Conservation (phyloP, 1,140 invertebrate genomes). For the Gryllus bimaculatus region DNA sequence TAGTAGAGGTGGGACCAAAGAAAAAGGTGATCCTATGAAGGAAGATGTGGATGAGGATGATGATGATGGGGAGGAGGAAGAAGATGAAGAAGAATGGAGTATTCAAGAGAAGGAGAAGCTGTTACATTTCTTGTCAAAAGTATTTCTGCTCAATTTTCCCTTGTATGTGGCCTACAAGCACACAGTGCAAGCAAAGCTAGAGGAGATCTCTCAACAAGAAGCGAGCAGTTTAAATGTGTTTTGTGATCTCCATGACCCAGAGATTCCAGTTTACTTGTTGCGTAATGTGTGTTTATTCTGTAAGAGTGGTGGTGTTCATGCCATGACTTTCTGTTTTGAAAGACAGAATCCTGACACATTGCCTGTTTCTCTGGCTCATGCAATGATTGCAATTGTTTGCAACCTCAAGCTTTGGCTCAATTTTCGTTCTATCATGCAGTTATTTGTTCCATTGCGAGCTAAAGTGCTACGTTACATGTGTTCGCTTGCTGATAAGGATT, state of each 20-base stretch:
- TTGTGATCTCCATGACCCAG: slow-evolving; percentile 86
- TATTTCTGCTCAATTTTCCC: slow-evolving; percentile 81
- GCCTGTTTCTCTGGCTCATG: slow-evolving; percentile 78
- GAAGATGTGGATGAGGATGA: slow-evolving; percentile 13
- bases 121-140: slow-evolving; percentile 66
- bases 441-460: slow-evolving; percentile 75
- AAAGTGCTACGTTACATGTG: slow-evolving; percentile 88
- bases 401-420: slow-evolving; percentile 93
- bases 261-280: slow-evolving; percentile 80
- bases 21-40: slow-evolving; percentile 14
- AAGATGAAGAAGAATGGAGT: slow-evolving; percentile 42
- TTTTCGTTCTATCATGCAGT: slow-evolving; percentile 75
- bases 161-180: slow-evolving; percentile 89
- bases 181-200: slow-evolving; percentile 58
- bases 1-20: background rate
- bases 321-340: slow-evolving; percentile 77
- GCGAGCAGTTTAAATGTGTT: slow-evolving; percentile 66
- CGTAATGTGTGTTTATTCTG: slow-evolving; percentile 84
- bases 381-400: slow-evolving; percentile 80
- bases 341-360: slow-evolving; percentile 59
- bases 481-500: slow-evolving; percentile 80
- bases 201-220: slow-evolving; percentile 68
- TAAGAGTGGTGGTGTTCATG: slow-evolving; percentile 71
- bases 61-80: slow-evolving; percentile 25
- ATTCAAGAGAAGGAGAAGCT: slow-evolving; percentile 68